Evolutionary conservation across 35 echinoderm and acorn worm species (phyloP), one percentile per base, ranked within the genome.

Genomic region (Ophiothrix spiculata): DNA sequence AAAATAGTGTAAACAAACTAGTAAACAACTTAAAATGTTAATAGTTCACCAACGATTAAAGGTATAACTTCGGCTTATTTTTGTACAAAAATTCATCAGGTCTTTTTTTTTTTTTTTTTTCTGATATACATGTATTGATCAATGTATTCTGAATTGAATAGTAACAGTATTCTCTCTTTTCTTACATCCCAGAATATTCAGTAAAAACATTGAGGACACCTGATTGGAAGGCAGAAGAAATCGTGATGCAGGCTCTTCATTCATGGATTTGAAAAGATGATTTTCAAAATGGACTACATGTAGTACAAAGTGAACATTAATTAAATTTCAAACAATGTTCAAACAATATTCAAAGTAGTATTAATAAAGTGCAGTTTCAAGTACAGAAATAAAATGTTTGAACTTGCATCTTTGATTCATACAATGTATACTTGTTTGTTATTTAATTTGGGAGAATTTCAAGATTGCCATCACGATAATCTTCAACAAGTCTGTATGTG

Each of bases 381-480:
- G 8, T 8, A 8, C 8, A 54, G 21, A 54, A 11, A 54, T 54
- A 54, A 8, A 54, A 54, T 54, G 45, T 54, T 8, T 21, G n/a
- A n/a, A n/a, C n/a, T n/a, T 54, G 45, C 21, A 21, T 54, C 8
- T 54, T 54, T 54, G 8, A 54, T 54, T 54, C 21, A 8, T 11
- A 54, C 8, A 54, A 21, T 54, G 8, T 54, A 54, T 21, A n/a
- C n/a, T n/a, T n/a, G n/a, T n/a, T n/a, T n/a, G n/a, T n/a, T n/a
- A n/a, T n/a, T n/a, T 54, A 11, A 21, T 8, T 32, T 77, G 75
- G 75, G 33, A 77, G 3, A 0, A 84, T 84, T 45, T 86, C 84
- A 1, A 86, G 21, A 23, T 86, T 78, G 14, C 74, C 74, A 15
- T 86, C 84, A 28, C 45, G 32, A 31, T 86, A 77, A 39, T 86